Conservation (phyloP, 2,113 vertebrate genomes). For the Hippocampus zosterae region DNA sequence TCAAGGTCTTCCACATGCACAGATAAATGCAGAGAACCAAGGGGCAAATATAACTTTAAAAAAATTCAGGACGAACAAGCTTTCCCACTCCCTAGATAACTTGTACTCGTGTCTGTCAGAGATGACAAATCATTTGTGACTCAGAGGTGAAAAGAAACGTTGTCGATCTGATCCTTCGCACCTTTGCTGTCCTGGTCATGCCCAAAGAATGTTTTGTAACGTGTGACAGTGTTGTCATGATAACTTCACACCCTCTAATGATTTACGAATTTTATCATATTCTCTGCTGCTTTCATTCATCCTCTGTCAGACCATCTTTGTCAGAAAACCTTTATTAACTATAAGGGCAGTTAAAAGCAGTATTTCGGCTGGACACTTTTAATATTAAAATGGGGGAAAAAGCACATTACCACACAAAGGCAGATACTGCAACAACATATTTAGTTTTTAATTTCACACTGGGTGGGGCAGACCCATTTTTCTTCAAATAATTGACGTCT, state of each 20-base stretch:
- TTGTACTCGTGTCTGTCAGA: neutral
- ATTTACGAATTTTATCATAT: neutral
- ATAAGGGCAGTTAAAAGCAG: neutral
- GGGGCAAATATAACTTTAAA: neutral
- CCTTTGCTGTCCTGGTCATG: conserved; percentile 2
- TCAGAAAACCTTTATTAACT: neutral
- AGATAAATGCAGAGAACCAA: neutral
- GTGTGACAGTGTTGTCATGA: conserved; percentile 6
- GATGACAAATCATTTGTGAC: neutral
- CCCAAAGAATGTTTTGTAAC: neutral
- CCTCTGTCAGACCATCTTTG: no score
- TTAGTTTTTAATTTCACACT: no score
- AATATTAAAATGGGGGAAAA: neutral
- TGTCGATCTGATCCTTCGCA: neutral
- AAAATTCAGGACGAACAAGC: neutral
- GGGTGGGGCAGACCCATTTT: no score
- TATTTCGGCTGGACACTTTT: neutral
- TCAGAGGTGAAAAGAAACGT: neutral
- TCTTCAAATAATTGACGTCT: no score
- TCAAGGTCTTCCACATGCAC: neutral
- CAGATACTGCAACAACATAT: no score
- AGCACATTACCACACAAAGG: neutral
- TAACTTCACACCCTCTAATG: neutral
- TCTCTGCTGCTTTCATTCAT: neutral
- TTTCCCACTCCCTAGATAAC: neutral